Base-by-base conservation (phyloP, 2,113 vertebrate genomes). In the Catagonus wagneri region DNA sequence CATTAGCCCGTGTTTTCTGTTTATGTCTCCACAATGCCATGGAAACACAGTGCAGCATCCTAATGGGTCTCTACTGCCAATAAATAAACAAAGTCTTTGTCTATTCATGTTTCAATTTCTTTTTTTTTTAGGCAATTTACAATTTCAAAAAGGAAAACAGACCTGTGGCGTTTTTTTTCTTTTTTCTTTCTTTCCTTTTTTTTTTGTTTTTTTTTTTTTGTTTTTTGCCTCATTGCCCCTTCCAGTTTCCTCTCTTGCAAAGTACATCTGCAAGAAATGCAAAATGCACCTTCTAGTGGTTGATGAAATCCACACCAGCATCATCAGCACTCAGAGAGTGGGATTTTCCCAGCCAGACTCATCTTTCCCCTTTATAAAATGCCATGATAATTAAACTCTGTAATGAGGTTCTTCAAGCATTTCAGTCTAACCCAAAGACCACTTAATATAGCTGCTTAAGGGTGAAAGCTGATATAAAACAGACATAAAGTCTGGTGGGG, bases 31-130 rank as follows among this genome's bases (percentile, higher is more conserved):
- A 94, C 91, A 97, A 98, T 98, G 98, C 98, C 98, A 98, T 98
- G 98, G 98, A 98, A 99, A 98, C 98, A 98, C 97, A 96, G 96
- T 19, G 0, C 97, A 74, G 98, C 98, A 98, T 98, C 32, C 97
- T 98, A 98, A 99, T 98, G 96, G 96, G 80, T 97, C 95, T 98
- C 98, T 98, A 92, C 95, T 97, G 96, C 97, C 97, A 98, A 98
- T 98, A 98, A 98, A 98, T 98, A 98, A 98, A 98, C 98, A 98
- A 98, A 98, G 98, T 96, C 98, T 98, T 98, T 98, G 97, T 98
- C 98, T 98, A 98, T 98, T 98, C 96, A 89, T 98, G 97, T 98
- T 98, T 98, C 89, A 72, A 90, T 98, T 98, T 98, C 86, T 94
- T 97, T 96, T 97, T 97, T 97, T 95, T 97, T 97, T 96, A 93